These are phyloP conservation scores for Candidula unifasciata DNA, from an alignment of 2,888 invertebrate genomes.

Conservation along the genomic window DNA sequence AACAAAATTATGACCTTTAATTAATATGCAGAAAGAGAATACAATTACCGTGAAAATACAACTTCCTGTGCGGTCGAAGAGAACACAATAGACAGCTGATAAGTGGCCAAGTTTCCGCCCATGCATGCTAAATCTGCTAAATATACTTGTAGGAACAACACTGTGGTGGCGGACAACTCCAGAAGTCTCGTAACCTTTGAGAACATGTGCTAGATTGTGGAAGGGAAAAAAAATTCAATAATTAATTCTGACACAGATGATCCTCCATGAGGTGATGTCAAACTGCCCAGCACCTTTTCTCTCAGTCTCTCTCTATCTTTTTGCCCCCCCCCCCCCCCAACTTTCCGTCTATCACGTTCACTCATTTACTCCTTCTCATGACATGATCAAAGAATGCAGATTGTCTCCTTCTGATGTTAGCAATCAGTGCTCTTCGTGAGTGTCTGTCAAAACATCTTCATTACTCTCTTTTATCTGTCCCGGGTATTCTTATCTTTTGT, in stretches of 20 bases:
- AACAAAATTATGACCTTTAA: neutral
- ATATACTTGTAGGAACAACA: conserved; percentile 71
- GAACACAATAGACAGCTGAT: conserved; percentile 97
- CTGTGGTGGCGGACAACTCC: conserved; percentile 46
- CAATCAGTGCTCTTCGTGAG: too few species aligned
- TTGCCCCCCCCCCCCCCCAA: too few species aligned
- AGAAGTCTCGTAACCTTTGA: conserved; percentile 45
- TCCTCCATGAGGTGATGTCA: too few species aligned
- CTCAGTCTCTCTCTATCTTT: too few species aligned
- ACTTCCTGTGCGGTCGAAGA: conserved; percentile 93
- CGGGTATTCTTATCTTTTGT: too few species aligned
- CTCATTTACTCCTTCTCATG: too few species aligned
- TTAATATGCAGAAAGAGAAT: neutral
- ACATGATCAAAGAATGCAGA: too few species aligned
- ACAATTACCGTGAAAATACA: conserved; percentile 89
- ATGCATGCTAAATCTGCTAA: conserved; percentile 83
- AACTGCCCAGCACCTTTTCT: too few species aligned
- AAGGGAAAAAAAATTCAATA: neutral
- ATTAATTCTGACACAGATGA: neutral
- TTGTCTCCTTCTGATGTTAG: too few species aligned
- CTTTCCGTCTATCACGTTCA: too few species aligned
- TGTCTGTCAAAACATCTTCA: too few species aligned
- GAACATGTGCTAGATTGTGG: conserved; percentile 39
- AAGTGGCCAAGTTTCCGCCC: conserved; percentile 91
- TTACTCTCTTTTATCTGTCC: too few species aligned